phyloP scores from a whole-genome alignment of 2,113 vertebrate species.

The Rhagologus leucostigma region DNA sequence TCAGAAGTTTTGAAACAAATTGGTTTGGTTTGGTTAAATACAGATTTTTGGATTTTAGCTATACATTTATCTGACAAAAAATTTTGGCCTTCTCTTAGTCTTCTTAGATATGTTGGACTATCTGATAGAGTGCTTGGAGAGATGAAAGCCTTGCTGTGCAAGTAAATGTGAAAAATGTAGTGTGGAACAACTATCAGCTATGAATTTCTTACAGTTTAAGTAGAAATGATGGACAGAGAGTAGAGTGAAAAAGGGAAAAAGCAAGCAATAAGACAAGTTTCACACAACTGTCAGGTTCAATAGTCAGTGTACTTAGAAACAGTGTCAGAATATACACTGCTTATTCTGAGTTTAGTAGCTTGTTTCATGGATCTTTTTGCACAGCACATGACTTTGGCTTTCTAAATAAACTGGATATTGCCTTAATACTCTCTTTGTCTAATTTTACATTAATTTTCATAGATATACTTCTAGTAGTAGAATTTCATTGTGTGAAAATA shows the following conservation, averaged over 20 bases:
- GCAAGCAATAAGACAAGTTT: neutral
- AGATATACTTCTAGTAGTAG: neutral
- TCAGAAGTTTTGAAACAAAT: neutral
- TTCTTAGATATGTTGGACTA: neutral
- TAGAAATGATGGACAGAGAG: neutral
- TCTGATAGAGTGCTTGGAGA: neutral
- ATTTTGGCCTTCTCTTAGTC: neutral
- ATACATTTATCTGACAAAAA: neutral
- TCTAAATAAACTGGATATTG: neutral
- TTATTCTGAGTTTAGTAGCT: neutral
- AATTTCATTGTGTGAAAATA: neutral
- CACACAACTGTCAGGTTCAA: neutral
- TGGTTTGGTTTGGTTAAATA: neutral
- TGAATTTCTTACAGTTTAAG: neutral
- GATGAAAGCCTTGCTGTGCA: neutral
- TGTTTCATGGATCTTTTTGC: neutral
- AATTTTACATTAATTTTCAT: neutral
- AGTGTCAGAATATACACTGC: neutral
- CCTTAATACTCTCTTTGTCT: neutral
- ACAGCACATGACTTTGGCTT: neutral
- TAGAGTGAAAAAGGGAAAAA: neutral
- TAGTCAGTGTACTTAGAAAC: neutral
- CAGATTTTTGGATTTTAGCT: neutral
- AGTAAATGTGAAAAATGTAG: neutral
- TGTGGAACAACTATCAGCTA: neutral